A percentile compares a stretch with the other conserved stretches of the same genome.
phyloP scores from a whole-genome alignment of 2,888 invertebrate genomes.

The Pemphredon lugubris region DNA sequence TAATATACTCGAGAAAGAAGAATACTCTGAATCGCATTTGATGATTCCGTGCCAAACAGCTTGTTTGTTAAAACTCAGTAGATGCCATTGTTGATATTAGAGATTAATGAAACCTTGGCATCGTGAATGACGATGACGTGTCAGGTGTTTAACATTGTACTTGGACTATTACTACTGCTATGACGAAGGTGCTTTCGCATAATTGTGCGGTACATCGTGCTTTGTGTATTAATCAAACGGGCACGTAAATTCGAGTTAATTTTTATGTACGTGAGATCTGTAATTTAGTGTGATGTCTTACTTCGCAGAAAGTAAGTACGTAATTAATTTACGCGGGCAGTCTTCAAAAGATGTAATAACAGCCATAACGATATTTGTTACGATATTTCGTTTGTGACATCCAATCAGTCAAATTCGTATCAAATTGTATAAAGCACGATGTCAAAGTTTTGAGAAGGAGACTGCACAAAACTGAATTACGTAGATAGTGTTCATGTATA shows the following conservation, averaged over 20 bases:
- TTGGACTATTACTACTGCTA: not conserved
- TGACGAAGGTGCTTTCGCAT: constrained; percentile 1
- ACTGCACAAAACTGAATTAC: no score
- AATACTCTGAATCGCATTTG: constrained; percentile 44
- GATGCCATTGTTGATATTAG: constrained; percentile 7
- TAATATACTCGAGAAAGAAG: constrained; percentile 11
- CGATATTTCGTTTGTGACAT: not conserved
- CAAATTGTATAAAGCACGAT: no score
- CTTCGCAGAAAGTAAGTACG: not conserved
- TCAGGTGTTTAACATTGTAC: constrained; percentile 3
- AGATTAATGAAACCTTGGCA: constrained; percentile 13
- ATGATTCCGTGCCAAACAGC: constrained; percentile 41
- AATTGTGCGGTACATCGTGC: not conserved
- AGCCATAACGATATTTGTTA: constrained; percentile 12
- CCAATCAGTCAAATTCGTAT: not conserved
- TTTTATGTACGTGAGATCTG: not conserved
- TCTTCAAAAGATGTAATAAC: not conserved
- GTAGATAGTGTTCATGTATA: no score
- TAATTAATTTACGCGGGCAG: not conserved
- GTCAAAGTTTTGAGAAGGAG: no score
- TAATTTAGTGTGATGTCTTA: constrained; percentile 2
- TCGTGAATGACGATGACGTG: constrained; percentile 7
- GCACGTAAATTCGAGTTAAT: not conserved
- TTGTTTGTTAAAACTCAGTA: constrained; percentile 26
- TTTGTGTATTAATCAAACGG: not conserved